Base-by-base conservation (phyloP, 1,140 invertebrate genomes). In the Panagrolaimus sp. region DNA sequence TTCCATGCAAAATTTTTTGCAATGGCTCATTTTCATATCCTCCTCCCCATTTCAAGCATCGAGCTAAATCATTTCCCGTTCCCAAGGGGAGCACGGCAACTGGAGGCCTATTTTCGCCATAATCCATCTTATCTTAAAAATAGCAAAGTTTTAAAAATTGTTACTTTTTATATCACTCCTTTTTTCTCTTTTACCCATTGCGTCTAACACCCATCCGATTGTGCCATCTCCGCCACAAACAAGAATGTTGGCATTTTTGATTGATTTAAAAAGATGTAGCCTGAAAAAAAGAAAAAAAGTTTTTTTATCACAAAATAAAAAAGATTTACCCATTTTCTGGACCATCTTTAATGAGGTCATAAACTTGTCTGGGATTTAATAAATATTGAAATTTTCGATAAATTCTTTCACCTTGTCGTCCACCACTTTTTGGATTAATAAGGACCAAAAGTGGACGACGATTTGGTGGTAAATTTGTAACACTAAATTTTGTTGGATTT, bases 211-310 rank as follows among this genome's bases (percentile, higher is more conserved):
- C 93, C 93, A 97, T 3, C 93, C 93, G 4, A 96, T 92, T 0
- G 94, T 96, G 23, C 94, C 94, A 81, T 97, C 94, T 1, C 94
- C 94, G 1, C 94, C 94, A 84, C 93, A 96, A 76, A 92, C 93
- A 46, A 97, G 89, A n/a, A 97, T 91, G 76, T 91, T 88, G 79
- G 92, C 92, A 83, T 91, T 90, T 67, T 89, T 89, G 47, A 95
- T 89, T 80, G 94, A 92, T 84, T 95, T 93, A 85, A 94, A 96
- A 87, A 96, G 90, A 77, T 92, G 91, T n/a, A 97, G 86, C 62
- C 86, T 87, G 73, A 67, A 81, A 71, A 48, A 16, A 48, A n/a
- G 66, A 81, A 71, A 48, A 16, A 48, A n/a, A 16, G 23, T 66
- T 51, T 66, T 27, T 46, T 51, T 51, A 9, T n/a, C 13, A 11